These are phyloP conservation scores for Tapirus terrestris DNA, from an alignment of 2,113 vertebrate species.

Conservation along the genomic window DNA sequence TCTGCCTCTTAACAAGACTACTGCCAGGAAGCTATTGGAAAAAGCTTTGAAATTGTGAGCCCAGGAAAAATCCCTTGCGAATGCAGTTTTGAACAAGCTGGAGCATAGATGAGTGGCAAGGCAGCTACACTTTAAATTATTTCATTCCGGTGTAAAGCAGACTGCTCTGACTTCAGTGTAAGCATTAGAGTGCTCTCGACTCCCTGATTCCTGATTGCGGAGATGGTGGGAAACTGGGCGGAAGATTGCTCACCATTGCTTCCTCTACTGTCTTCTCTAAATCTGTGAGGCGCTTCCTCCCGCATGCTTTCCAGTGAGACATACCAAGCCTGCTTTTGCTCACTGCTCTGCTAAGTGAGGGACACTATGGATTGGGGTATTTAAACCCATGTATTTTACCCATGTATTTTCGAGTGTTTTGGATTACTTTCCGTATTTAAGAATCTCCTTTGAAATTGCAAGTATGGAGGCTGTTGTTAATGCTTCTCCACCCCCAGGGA, in stretches of 20 bases:
- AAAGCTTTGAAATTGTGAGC: conserved; percentile 63
- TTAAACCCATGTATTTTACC: not conserved
- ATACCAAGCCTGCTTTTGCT: not conserved
- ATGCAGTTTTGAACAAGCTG: conserved; percentile 54
- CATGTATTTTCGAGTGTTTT: not conserved
- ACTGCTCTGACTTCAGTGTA: not conserved
- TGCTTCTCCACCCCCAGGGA: not conserved
- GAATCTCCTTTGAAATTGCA: conserved; percentile 10
- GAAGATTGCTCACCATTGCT: not conserved
- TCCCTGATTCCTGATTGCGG: not conserved
- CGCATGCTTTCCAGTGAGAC: not conserved
- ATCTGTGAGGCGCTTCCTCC: not conserved
- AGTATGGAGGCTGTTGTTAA: not conserved
- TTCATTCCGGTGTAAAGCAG: conserved; percentile 50
- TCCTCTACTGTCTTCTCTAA: not conserved
- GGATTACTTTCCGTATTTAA: not conserved
- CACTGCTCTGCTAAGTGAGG: not conserved
- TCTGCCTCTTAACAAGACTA: not conserved
- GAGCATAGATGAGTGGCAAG: conserved; percentile 65
- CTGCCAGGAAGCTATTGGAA: conserved; percentile 30
- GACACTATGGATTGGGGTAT: not conserved
- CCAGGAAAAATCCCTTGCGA: conserved; percentile 17
- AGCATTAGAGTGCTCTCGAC: not conserved
- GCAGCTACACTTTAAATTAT: conserved; percentile 59
- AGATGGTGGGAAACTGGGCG: not conserved